phyloP scores from a whole-genome alignment of 2,797 vertebrate genomes.

The Galago senegalensis region DNA sequence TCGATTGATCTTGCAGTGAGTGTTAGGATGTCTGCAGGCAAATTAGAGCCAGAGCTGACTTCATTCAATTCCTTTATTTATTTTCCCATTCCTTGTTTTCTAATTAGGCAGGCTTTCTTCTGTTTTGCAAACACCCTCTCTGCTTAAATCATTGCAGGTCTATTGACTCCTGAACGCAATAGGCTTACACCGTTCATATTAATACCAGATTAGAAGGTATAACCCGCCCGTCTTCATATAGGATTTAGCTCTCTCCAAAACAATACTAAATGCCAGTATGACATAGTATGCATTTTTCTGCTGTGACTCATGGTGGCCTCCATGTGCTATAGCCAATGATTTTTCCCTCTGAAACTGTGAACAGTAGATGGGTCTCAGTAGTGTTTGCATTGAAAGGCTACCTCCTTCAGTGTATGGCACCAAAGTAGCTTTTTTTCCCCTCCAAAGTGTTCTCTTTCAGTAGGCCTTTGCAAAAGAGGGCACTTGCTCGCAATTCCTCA shows the following conservation, averaged over 20 bases:
- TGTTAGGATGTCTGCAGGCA: conserved; percentile 69
- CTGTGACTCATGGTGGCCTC: not conserved
- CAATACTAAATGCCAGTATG: conserved; percentile 60
- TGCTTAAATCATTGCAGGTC: conserved; percentile 61
- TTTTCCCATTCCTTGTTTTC: conserved; percentile 66
- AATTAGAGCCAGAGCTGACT: conserved; percentile 61
- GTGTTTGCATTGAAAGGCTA: conserved; percentile 75
- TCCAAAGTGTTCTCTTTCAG: conserved; percentile 74
- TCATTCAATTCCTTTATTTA: conserved; percentile 72
- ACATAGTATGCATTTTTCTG: not conserved
- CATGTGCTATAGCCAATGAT: not conserved
- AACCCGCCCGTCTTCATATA: not conserved
- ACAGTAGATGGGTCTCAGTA: conserved; percentile 25
- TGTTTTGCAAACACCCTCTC: conserved; percentile 55
- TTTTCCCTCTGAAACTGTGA: conserved; percentile 61
- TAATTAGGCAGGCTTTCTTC: conserved; percentile 61
- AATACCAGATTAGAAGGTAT: conserved; percentile 21
- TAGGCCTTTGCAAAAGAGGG: conserved; percentile 74
- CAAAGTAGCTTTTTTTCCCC: not conserved
- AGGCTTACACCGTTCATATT: conserved; percentile 6
- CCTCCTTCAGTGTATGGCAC: conserved; percentile 58
- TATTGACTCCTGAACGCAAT: conserved; percentile 62
- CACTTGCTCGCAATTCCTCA: conserved; percentile 74
- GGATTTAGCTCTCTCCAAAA: not conserved
- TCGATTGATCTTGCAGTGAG: conserved; percentile 75